Conservation (phyloP, 2,797 vertebrate genomes). For the Labeo calbasu region DNA sequence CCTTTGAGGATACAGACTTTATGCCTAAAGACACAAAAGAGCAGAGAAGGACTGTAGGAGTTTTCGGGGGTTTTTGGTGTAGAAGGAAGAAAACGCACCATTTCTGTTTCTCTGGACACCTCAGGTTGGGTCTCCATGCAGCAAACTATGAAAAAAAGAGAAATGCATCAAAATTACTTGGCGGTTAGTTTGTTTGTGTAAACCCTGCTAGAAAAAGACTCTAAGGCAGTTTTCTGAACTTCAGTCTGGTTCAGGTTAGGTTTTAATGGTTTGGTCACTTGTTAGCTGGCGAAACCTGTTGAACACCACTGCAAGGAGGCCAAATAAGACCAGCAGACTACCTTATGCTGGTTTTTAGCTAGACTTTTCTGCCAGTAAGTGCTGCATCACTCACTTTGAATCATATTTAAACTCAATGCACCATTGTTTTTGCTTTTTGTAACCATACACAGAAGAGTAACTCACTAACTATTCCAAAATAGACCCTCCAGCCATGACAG, state of each 20-base stretch:
- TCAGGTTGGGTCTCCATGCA: background rate
- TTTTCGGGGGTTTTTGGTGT: background rate
- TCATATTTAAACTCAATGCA: background rate
- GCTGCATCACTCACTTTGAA: background rate
- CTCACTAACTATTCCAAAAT: conserved; percentile 16
- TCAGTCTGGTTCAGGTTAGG: background rate
- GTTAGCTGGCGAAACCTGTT: background rate
- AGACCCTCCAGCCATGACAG: conserved; percentile 4
- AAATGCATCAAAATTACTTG: background rate
- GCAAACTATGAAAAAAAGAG: background rate
- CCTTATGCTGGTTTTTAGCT: background rate
- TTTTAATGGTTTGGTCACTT: background rate
- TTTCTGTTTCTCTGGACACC: background rate
- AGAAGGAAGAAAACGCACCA: background rate
- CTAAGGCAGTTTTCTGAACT: background rate
- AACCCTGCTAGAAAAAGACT: background rate
- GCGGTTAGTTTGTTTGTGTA: background rate
- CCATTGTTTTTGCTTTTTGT: conserved; percentile 8
- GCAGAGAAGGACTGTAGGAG: background rate
- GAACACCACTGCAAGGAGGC: background rate
- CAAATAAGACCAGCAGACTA: background rate
- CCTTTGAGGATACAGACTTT: background rate
- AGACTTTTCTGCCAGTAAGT: background rate
- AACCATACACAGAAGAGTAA: conserved; percentile 8
- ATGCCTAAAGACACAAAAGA: conserved; percentile 1